Base-by-base conservation (phyloP, 1,140 invertebrate species). In the Contarinia nasturtii region DNA sequence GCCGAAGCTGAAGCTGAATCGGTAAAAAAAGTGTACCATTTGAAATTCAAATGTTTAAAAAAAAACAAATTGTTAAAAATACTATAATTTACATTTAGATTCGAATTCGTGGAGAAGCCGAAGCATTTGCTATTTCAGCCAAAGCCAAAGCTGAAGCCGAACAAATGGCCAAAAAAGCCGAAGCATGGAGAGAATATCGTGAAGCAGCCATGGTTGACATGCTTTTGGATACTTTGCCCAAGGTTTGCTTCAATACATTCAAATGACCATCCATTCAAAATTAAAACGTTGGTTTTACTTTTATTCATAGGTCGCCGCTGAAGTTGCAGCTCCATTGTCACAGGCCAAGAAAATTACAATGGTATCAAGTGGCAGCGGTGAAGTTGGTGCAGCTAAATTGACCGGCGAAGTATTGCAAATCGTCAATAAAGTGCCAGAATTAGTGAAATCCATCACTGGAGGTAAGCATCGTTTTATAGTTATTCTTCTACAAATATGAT, bases 161-260 rank as follows among this genome's bases (percentile, higher is more conserved):
- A 67, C 90, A 93, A 69, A 93, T 96, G 84, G 77, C 82, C 1
- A 90, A 90, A 66, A 97, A 97, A 62, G 93, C 92, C 10, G 89
- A 93, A 55, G 93, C 93, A 19, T 96, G 82, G 77, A 88, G 85
- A 58, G 88, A 95, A 58, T 98, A 95, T 60, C 86, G 90, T 52
- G 88, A 87, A 51, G 92, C 93, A 43, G 93, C 93, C 33, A 92
- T 96, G 79, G 79, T 95, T 45, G 92, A 97, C 57, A 96, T 97
- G 92, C 80, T 95, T 57, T 73, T 98, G 18, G 88, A 95, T 47
- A 87, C 85, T n/a, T 66, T 97, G 57, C 92, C 93, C 36, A 94
- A 91, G 77, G 91, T 94, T 69, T 52, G 44, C 12, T 15, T 44
- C 36, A 34, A 17, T 34, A 41, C 14, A 36, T 43, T 17, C 19